Conservation (phyloP, 2,113 vertebrate genomes). For the Lepus americanus region DNA sequence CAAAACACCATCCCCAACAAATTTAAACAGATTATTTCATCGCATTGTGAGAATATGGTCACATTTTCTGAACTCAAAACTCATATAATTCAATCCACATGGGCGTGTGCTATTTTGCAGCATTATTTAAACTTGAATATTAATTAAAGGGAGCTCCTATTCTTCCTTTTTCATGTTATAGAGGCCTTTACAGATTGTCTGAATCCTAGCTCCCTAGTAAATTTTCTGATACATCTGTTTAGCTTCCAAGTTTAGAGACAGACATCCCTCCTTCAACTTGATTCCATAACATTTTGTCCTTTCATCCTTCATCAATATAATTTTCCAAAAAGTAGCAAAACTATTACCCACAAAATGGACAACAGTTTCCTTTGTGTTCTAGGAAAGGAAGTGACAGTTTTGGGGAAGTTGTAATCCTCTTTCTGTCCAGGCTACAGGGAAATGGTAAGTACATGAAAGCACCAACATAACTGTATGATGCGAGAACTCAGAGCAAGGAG, state of each 20-base stretch:
- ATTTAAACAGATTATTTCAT: slow-evolving; percentile 26
- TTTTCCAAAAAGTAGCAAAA: not conserved
- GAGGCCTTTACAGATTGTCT: not conserved
- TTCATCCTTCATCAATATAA: not conserved
- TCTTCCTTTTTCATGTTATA: not conserved
- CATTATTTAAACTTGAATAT: not conserved
- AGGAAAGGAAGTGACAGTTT: not conserved
- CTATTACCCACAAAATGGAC: not conserved
- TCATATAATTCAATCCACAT: not conserved
- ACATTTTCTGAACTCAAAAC: not conserved
- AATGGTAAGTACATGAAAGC: not conserved
- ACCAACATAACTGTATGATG: not conserved
- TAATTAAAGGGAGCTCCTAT: not conserved
- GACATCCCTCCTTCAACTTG: not conserved
- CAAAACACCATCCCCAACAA: not conserved
- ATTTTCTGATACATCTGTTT: not conserved
- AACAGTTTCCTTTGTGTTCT: not conserved
- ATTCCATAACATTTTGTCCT: not conserved
- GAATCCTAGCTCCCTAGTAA: not conserved
- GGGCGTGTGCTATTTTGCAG: not conserved
- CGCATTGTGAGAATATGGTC: not conserved
- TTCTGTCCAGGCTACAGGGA: not conserved
- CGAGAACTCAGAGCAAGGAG: not conserved
- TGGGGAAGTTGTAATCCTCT: not conserved
- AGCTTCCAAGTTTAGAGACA: not conserved